These are phyloP conservation scores for Cephalopterus ornatus DNA, from an alignment of 2,113 vertebrate genomes.

Conservation along the genomic window DNA sequence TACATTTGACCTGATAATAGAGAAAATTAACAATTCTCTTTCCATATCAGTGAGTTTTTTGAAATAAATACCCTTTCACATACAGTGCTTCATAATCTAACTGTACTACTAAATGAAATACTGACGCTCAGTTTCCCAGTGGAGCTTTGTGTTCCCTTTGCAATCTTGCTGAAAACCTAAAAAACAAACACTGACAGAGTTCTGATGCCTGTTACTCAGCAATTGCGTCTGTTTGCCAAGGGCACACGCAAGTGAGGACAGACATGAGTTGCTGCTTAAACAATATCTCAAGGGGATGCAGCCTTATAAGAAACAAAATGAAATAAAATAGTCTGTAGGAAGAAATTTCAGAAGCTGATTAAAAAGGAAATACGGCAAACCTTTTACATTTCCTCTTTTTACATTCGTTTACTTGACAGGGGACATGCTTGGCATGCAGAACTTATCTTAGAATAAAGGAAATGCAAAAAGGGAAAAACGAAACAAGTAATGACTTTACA, in stretches of 20 bases:
- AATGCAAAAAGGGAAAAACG: not conserved
- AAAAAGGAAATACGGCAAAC: not conserved
- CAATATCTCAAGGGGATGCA: not conserved
- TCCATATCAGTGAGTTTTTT: not conserved
- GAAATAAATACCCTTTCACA: not conserved
- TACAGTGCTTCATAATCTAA: slow-evolving; percentile 16
- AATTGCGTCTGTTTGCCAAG: not conserved
- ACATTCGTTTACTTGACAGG: not conserved
- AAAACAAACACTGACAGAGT: slow-evolving; percentile 30
- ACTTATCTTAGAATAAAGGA: not conserved
- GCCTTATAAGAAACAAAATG: not conserved
- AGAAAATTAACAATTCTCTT: not conserved
- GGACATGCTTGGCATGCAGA: not conserved
- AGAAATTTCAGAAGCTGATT: not conserved
- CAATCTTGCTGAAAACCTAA: slow-evolving; percentile 41
- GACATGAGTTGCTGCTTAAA: not conserved
- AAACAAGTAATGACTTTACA: not conserved
- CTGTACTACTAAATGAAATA: slow-evolving; percentile 9
- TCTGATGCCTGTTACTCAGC: slow-evolving; percentile 8
- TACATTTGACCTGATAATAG: not conserved
- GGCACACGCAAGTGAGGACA: not conserved
- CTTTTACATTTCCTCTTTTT: slow-evolving; percentile 4
- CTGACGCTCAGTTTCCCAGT: slow-evolving; percentile 27
- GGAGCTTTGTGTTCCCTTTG: slow-evolving; percentile 19
- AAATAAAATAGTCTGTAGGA: not conserved